phyloP scores from a whole-genome alignment of 2,113 vertebrate genomes.

The Microcebus ravelobensis region DNA sequence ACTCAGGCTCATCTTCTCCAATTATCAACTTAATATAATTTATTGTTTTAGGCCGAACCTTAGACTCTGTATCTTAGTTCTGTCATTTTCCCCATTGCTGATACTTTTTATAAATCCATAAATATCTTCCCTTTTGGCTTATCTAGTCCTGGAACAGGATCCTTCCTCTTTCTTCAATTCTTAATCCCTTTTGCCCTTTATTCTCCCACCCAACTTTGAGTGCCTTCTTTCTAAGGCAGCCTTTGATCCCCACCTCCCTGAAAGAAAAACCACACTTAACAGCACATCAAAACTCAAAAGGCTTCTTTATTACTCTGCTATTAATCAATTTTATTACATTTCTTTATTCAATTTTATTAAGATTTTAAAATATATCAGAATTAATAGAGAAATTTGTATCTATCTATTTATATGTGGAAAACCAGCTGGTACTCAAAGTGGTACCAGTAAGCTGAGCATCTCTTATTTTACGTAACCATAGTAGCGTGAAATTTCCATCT shows the following conservation, averaged over 20 bases:
- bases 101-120: background rate
- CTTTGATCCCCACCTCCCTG: background rate
- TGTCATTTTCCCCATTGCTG: background rate
- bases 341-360: background rate
- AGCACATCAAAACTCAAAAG: background rate
- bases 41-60: background rate
- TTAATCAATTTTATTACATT: background rate
- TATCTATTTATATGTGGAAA: background rate
- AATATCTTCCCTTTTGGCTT: background rate
- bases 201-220: background rate
- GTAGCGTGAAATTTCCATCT: background rate
- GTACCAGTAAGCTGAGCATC: background rate
- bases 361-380: background rate
- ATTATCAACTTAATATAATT: background rate
- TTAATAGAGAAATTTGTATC: background rate
- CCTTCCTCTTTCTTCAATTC: background rate
- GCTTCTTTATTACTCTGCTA: background rate
- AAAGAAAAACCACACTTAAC: background rate
- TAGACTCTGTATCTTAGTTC: background rate
- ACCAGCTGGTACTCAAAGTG: background rate
- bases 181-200: background rate
- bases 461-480: conserved; percentile 30
- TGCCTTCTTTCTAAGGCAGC: background rate
- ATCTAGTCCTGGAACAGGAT: background rate
- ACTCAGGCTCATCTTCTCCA: background rate